A percentile compares a stretch with the other conserved stretches of the same genome.
These are phyloP conservation scores for Rhizoglyphus robini DNA, from an alignment of 1,140 invertebrate genomes.

Conservation along the genomic window DNA sequence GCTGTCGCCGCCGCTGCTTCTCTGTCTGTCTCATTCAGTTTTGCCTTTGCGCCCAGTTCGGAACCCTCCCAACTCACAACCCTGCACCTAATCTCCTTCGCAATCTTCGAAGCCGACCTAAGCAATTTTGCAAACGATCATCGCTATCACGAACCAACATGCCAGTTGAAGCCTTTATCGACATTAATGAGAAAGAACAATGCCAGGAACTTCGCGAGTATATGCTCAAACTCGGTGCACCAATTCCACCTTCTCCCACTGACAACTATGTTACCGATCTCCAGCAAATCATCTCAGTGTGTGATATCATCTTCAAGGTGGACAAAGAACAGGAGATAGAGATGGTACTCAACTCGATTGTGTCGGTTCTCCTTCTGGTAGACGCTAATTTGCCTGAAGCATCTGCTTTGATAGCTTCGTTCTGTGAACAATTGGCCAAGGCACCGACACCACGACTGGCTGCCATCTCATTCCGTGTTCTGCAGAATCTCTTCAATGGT, in stretches of 20 bases:
- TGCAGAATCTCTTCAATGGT: constrained; percentile 67
- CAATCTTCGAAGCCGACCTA: background rate
- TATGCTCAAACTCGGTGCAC: constrained; percentile 75
- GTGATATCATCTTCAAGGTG: constrained; percentile 69
- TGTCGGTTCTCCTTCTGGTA: constrained; percentile 78
- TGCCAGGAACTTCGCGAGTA: constrained; percentile 72
- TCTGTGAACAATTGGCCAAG: constrained; percentile 86
- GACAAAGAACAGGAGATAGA: constrained; percentile 39
- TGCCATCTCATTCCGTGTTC: constrained; percentile 68
- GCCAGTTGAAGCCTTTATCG: constrained; percentile 37
- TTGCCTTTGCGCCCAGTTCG: background rate
- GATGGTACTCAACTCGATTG: constrained; percentile 49
- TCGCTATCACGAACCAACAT: constrained; percentile 18
- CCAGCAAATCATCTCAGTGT: constrained; percentile 70
- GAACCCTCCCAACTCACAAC: too few relatives aligned
- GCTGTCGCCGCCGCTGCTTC: too few relatives aligned
- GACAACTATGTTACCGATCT: constrained; percentile 16
- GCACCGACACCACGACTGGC: constrained; percentile 66
- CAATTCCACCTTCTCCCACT: constrained; percentile 46
- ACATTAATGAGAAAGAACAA: constrained; percentile 37
- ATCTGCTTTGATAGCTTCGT: constrained; percentile 64
- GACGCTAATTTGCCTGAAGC: constrained; percentile 60
- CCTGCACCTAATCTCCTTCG: too few relatives aligned
- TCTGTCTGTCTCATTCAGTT: background rate
- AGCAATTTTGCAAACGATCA: background rate